Evolutionary conservation across 2,113 vertebrate species (phyloP).

Genomic region (Limnothrissa miodon): DNA sequence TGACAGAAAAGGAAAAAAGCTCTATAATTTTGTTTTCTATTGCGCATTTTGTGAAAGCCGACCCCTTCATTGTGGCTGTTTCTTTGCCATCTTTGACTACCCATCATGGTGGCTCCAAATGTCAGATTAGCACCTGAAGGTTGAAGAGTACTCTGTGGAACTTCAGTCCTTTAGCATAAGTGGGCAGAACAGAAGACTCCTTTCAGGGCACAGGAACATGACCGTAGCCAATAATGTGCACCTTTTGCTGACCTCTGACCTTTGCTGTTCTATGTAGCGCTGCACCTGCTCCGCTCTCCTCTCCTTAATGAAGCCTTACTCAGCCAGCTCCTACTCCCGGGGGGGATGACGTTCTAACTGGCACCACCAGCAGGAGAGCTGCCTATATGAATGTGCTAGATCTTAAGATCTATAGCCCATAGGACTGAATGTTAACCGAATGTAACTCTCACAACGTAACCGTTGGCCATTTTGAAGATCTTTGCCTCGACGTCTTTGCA

Average conservation of each 20-base stretch:
- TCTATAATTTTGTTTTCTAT: too few species aligned
- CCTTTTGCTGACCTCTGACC: slow-evolving; percentile 8
- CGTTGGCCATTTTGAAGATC: slow-evolving; percentile 26
- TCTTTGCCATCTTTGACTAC: not conserved
- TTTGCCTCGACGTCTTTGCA: slow-evolving; percentile 8
- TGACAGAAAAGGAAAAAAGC: not conserved
- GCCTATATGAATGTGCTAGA: slow-evolving; percentile 36
- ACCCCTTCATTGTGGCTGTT: not conserved
- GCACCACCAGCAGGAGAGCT: slow-evolving; percentile 18
- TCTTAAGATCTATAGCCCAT: slow-evolving; percentile 23
- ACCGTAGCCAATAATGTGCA: slow-evolving; percentile 2
- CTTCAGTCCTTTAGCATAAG: not conserved
- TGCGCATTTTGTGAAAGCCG: too few species aligned
- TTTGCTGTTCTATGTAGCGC: not conserved
- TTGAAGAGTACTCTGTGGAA: not conserved
- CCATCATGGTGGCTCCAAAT: not conserved
- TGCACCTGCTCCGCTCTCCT: not conserved
- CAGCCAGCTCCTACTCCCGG: not conserved
- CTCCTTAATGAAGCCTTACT: not conserved
- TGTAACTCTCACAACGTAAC: slow-evolving; percentile 41
- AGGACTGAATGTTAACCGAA: slow-evolving; percentile 42
- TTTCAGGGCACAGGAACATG: not conserved
- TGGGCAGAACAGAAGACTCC: not conserved
- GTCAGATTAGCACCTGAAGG: not conserved
- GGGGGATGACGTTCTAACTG: slow-evolving; percentile 18